Conservation (phyloP, 2,113 vertebrate genomes). For the Python bivittatus region DNA sequence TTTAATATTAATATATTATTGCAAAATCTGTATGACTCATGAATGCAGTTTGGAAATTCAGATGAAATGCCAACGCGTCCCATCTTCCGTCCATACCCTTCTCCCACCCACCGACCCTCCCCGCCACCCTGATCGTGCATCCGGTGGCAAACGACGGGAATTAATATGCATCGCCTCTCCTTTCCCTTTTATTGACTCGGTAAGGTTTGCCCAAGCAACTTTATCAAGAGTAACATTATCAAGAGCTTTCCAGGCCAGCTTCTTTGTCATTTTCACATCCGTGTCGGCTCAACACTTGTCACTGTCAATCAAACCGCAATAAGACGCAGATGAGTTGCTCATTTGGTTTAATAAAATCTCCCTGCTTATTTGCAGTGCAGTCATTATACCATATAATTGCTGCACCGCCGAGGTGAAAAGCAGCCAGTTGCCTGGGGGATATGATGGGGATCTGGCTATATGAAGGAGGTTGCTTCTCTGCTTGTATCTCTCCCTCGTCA, state of each 20-base stretch:
- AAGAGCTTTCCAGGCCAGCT: constrained; percentile 90
- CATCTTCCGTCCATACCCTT: constrained; percentile 69
- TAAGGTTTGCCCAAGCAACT: constrained; percentile 88
- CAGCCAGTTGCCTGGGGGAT: constrained; percentile 94
- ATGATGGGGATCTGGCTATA: constrained; percentile 91
- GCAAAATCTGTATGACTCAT: constrained; percentile 88
- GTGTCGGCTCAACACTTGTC: constrained; percentile 91
- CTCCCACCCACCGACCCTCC: constrained; percentile 12
- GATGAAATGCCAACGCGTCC: constrained; percentile 86
- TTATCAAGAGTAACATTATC: constrained; percentile 98
- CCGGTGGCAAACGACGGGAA: constrained; percentile 79
- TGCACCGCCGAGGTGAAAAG: constrained; percentile 88
- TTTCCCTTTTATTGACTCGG: constrained; percentile 85
- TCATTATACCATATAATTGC: constrained; percentile 99
- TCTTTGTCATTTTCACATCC: constrained; percentile 92
- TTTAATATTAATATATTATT: constrained; percentile 98
- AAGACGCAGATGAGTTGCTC: constrained; percentile 98
- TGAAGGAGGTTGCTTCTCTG: constrained; percentile 87
- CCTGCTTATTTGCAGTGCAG: constrained; percentile 96
- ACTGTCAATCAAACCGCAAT: constrained; percentile 99
- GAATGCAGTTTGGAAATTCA: constrained; percentile 91
- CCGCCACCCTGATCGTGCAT: constrained; percentile 44
- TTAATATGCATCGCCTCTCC: constrained; percentile 88
- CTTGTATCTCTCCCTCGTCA: constrained; percentile 88
- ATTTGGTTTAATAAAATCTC: constrained; percentile 99